Base-by-base conservation (phyloP, 1,140 invertebrate genomes). In the Pygmarrhopalites habei region DNA sequence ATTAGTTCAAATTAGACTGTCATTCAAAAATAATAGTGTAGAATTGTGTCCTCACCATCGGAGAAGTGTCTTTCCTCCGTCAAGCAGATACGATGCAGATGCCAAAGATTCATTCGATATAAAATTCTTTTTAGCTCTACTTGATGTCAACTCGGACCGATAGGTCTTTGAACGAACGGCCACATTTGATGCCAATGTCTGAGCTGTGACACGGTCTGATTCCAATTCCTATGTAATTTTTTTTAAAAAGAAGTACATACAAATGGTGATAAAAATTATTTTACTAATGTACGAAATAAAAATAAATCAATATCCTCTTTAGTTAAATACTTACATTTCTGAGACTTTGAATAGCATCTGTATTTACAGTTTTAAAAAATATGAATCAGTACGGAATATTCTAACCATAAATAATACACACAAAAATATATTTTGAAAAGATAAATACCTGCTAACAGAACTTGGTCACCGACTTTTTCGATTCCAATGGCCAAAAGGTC, bases 161-260 rank as follows among this genome's bases (percentile, higher is more conserved):
- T 68, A 71, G 7, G 65, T 71, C 46, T 68, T 67, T 21, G 66
- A 67, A 2, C 69, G 55, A 17, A 71, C 69, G 5, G 63, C 26
- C 19, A 71, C 52, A 58, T 62, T 60, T 21, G 52, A 61, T 7
- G 69, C 55, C 19, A 71, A 41, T 12, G 61, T 60, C 46, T 71
- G 69, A 1, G 68, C 25, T 1, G 69, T 68, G 12, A 64, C 47
- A 44, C 68, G 26, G 32, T 68, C 66, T 5, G 59, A 60, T 19
- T 68, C 62, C 46, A 68, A 26, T 21, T 68, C 66, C 66, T 68
- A 32, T 17, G 26, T 60, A 43, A 62, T 35, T 44, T 29, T 41
- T 30, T 58, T 14, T 32, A 59, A 30, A 29, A 39, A 39, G 17
- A 10, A 10, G 7, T 10, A 17, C 35, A 39, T 39, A 39, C 17